Conservation (phyloP, 1,140 invertebrate genomes). For the Lamellibrachia luymesi region DNA sequence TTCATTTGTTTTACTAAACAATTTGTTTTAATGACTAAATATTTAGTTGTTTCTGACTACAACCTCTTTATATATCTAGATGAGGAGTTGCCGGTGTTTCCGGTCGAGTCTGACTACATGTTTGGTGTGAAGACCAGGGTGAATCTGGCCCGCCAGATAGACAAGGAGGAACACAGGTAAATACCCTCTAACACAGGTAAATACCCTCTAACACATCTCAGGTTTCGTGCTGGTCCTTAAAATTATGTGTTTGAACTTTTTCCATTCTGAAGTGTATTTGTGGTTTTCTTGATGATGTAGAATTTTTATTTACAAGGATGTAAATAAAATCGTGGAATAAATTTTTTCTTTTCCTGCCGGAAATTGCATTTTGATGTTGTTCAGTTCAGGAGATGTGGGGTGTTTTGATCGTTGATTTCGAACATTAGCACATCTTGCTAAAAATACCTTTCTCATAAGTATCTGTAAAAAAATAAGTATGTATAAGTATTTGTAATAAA, state of each 20-base stretch:
- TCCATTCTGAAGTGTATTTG: background rate
- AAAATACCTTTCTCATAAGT: background rate
- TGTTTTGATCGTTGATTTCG: background rate
- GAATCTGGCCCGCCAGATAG: conserved; percentile 74
- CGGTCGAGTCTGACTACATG: conserved; percentile 71
- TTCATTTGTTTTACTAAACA: too few species aligned
- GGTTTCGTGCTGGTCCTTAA: conserved; percentile 3
- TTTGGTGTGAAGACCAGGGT: conserved; percentile 71
- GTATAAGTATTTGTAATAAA: background rate
- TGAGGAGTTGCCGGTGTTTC: conserved; percentile 79
- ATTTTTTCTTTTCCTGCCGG: too few species aligned
- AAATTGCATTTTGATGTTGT: background rate
- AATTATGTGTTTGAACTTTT: too few species aligned
- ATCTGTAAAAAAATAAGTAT: background rate
- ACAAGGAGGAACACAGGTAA: conserved; percentile 67
- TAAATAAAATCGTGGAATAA: too few species aligned
- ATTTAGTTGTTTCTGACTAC: too few species aligned
- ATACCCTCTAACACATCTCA: conserved; percentile 37
- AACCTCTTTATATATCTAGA: conserved; percentile 56
- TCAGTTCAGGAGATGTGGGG: background rate
- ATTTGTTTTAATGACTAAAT: too few species aligned
- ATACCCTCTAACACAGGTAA: conserved; percentile 38
- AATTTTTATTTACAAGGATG: background rate
- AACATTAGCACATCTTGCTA: too few species aligned
- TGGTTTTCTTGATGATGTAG: background rate